Base-by-base conservation (phyloP, 1,140 invertebrate genomes). In the Chlorops oryzae region DNA sequence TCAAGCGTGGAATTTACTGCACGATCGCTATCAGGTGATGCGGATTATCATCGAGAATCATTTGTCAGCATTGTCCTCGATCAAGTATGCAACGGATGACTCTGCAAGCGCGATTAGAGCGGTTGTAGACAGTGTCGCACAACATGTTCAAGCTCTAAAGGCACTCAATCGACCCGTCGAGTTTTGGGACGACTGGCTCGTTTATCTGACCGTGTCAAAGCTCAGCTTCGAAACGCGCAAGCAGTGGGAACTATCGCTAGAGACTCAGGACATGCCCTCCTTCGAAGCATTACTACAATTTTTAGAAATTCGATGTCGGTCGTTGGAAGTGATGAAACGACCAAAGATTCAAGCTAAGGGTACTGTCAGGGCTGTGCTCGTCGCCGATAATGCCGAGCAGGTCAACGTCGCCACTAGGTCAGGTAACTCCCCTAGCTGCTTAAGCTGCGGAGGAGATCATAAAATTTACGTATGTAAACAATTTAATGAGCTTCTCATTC, bases 91-190 rank as follows among this genome's bases (percentile, higher is more conserved):
- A 15, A 17, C 34, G 3, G 38, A 38, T 22, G 45, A 25, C 22
- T 15, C 28, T 1, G 21, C 23, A 12, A 24, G 24, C 10, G 9
- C 32, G 9, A 47, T 47, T 12, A 47, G 38, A 13, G 22, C 28
- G 4, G 34, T n/a, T n/a, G n/a, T n/a, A n/a, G 25, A n/a, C 42
- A 44, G 15, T 27, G 22, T 17, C 28, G 21, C 41, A n/a, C n/a
- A 43, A 43, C 7, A 35, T 21, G 12, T 46, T 35, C 12, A 12
- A 5, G 32, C 32, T 10, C 4, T 46, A 46, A 18, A 24, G 2
- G 46, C 45, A 23, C 34, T 47, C 7, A 23, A 21, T 9, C 21
- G 45, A 12, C 45, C 34, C 15, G 46, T 39, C n/a, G 34, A 47
- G 12, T 37, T 24, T 28, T 47, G 28, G 15, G 43, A 46, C 24